Base-by-base conservation (phyloP, 2,888 invertebrate species). In the Eupithecia inturbata region DNA sequence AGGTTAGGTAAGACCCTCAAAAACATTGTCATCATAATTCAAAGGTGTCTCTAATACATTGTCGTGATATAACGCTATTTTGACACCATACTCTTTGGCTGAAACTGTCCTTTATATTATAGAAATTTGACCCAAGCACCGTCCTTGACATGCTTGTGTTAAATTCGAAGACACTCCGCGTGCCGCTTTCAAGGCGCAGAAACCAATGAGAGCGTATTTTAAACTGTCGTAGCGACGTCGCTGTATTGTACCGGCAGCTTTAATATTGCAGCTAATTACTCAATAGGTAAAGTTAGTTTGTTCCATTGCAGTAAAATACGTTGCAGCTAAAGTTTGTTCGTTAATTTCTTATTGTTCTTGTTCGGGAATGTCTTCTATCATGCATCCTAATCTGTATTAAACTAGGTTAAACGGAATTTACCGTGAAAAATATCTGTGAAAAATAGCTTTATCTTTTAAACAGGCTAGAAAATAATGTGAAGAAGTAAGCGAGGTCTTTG, bases 71-170 rank as follows among this genome's bases (percentile, higher is more conserved):
- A 12, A 14, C 39, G 39, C 14, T 7, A 3, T 39, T 39, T 39
- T 1, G 39, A 36, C 14, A 1, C 10, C 39, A 2, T 39, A 3
- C 36, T 36, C 26, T 70, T 71, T 28, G 62, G 68, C 67, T 45
- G 62, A 67, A 63, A 66, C 67, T 67, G 77, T 80, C 78, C 77
- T 79, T 68, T 67, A 79, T 72, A 77, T 68, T 67, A 79, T 72
- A 77, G 76, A 80, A 81, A 82, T 72, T 82, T 85, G 76, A 84
- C 82, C 83, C 82, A 70, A 71, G 45, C 70, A 70, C 67, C 39
- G 39, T 74, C 90, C 90, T 91, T 91, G 91, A 90, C 90, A 90
- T 85, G 84, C 12, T 85, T 85, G 78, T 79, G 87, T 88, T 89
- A 87, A 87, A 86, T 89, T 88, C 84, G 84, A 86, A 84, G 75